phyloP scores from a whole-genome alignment of 2,888 invertebrate genomes.

The Atrina japonica region DNA sequence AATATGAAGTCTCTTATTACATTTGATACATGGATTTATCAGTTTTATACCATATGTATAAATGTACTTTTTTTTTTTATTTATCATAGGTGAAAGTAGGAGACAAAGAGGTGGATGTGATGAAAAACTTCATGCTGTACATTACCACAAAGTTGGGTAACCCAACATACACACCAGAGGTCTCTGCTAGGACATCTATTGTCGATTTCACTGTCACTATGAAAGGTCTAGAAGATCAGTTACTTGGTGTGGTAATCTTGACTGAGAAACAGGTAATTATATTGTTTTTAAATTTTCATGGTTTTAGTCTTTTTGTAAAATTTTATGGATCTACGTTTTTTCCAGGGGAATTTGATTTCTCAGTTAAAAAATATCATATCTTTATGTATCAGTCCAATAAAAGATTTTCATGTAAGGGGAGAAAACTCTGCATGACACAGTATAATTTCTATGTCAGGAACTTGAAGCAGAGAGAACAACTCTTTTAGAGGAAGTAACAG shows the following conservation, averaged over 20 bases:
- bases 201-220: conserved; percentile 99
- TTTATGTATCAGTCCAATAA: no score
- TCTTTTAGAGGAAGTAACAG: conserved; percentile 96
- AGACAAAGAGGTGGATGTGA: conserved; percentile 98
- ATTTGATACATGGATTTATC: no score
- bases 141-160: conserved; percentile 98
- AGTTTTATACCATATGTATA: no score
- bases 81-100: conserved; percentile 80
- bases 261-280: conserved; percentile 91
- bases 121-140: conserved; percentile 96
- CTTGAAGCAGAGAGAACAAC: conserved; percentile 96
- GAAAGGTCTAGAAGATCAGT: conserved; percentile 96
- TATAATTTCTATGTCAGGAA: no score
- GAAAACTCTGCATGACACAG: no score
- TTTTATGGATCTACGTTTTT: no score
- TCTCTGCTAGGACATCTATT: conserved; percentile 97
- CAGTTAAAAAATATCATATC: no score
- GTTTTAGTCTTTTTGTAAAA: no score
- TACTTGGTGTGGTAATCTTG: conserved; percentile 93
- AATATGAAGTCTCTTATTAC: no score
- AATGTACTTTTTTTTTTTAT: background rate
- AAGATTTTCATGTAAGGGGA: no score
- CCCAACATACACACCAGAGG: conserved; percentile 97
- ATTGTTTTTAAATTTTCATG: no score
- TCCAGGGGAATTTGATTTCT: no score